A percentile compares a stretch with the other conserved stretches of the same genome.
These are phyloP conservation scores for Scytalopus superciliaris DNA, from an alignment of 2,113 vertebrate species.

Conservation along the genomic window DNA sequence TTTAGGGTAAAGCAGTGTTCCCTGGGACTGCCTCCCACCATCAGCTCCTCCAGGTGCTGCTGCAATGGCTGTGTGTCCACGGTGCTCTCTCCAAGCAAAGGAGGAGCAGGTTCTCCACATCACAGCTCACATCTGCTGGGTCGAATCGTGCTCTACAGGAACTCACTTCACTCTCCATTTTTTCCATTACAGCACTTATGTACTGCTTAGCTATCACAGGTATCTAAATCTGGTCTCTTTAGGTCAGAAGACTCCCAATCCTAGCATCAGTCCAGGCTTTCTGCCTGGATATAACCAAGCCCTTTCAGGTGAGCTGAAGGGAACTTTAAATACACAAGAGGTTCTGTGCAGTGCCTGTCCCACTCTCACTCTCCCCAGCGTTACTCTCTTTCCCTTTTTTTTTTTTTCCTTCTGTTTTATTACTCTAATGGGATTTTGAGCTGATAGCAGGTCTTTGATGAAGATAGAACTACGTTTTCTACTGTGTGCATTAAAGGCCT, in stretches of 20 bases:
- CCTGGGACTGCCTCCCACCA: not conserved
- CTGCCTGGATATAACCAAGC: not conserved
- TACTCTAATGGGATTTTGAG: not conserved
- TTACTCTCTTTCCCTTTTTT: too few relatives aligned
- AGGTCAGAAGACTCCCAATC: not conserved
- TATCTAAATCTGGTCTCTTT: not conserved
- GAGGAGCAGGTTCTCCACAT: not conserved
- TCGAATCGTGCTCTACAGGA: not conserved
- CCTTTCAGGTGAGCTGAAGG: not conserved
- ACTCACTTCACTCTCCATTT: accelerated
- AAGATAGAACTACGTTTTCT: not conserved
- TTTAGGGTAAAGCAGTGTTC: not conserved
- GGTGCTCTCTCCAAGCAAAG: not conserved
- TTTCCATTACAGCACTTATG: not conserved
- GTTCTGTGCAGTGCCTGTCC: not conserved
- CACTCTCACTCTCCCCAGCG: accelerated
- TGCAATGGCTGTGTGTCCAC: not conserved
- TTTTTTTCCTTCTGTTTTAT: not conserved
- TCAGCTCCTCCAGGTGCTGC: not conserved
- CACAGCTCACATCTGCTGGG: not conserved
- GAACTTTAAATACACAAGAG: not conserved
- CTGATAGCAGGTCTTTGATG: not conserved
- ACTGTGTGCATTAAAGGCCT: not conserved
- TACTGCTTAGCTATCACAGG: not conserved
- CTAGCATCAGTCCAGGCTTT: not conserved